phyloP scores from a whole-genome alignment of 2,113 vertebrate genomes.

The Pavo muticus region DNA sequence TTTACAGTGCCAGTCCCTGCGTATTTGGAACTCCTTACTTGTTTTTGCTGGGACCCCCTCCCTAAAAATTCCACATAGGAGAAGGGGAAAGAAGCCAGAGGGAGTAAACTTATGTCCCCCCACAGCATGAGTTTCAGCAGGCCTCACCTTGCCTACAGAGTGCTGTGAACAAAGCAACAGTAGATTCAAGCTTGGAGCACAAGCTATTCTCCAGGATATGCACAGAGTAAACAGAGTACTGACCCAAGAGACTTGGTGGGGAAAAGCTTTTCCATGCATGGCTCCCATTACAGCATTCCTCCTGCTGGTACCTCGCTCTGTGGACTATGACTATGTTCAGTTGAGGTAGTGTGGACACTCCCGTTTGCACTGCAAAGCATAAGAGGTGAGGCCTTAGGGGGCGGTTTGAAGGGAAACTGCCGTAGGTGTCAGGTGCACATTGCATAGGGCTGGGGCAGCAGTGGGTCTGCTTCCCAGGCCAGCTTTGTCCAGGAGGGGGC shows the following conservation, averaged over 20 bases:
- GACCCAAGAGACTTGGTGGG: not conserved
- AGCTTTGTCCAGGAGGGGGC: conserved; percentile 63
- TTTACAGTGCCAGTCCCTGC: not conserved
- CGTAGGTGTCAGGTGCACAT: not conserved
- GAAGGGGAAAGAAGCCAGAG: not conserved
- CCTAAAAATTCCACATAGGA: not conserved
- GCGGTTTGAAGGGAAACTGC: not conserved
- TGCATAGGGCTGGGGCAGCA: not conserved
- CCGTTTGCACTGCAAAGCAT: not conserved
- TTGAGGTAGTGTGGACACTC: not conserved
- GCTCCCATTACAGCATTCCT: conserved; percentile 12
- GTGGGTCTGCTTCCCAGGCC: not conserved
- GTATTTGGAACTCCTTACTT: not conserved
- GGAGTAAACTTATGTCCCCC: not conserved
- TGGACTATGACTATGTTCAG: not conserved
- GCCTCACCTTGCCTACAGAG: not conserved
- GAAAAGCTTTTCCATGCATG: conserved; percentile 21
- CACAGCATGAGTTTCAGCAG: not conserved
- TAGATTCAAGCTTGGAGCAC: not conserved
- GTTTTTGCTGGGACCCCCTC: not conserved
- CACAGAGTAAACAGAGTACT: not conserved
- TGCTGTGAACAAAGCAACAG: not conserved
- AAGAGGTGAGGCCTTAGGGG: not conserved
- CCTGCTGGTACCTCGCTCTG: conserved; percentile 17
- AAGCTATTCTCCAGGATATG: not conserved